Conservation (phyloP, 2,797 vertebrate species). For the Gobio occitaniae region DNA sequence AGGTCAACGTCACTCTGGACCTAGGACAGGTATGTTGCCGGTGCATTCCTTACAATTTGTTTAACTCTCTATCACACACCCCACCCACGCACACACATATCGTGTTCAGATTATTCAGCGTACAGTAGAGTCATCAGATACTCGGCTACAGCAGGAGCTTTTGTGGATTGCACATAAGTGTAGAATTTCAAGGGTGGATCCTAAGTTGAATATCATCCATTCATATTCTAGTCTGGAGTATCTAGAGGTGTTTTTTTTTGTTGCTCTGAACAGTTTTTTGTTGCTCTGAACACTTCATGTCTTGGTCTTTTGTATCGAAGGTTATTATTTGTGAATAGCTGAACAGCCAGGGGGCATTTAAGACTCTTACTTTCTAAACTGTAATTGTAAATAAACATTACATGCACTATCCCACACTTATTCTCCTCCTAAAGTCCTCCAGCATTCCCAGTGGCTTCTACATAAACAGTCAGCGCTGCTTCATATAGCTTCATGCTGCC, state of each 20-base stretch:
- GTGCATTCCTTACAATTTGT: slow-evolving; percentile 5
- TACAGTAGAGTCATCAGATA: slow-evolving; percentile 43
- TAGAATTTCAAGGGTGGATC: slow-evolving; percentile 49
- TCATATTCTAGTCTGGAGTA: not conserved
- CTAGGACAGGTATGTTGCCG: slow-evolving; percentile 89
- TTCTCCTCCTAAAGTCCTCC: slow-evolving; percentile 12
- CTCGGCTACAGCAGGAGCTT: slow-evolving; percentile 26
- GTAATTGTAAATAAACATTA: not conserved
- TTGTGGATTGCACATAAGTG: slow-evolving; percentile 50
- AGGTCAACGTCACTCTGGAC: slow-evolving; percentile 95
- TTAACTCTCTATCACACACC: not conserved
- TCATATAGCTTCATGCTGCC: slow-evolving; percentile 14
- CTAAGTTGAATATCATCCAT: slow-evolving; percentile 33
- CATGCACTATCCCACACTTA: slow-evolving; percentile 18
- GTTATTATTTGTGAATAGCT: not conserved
- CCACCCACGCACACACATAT: slow-evolving; percentile 12
- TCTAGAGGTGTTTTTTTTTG: not conserved
- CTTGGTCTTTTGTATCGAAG: not conserved
- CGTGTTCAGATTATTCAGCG: slow-evolving; percentile 39
- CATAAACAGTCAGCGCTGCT: slow-evolving; percentile 12
- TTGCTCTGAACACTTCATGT: not conserved
- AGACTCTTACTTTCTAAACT: not conserved
- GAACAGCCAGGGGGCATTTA: not conserved
- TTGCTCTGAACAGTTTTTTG: not conserved
- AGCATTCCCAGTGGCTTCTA: slow-evolving; percentile 15